These are phyloP conservation scores for Temnothorax rugatulus DNA, from an alignment of 2,888 invertebrate genomes.

Conservation along the genomic window DNA sequence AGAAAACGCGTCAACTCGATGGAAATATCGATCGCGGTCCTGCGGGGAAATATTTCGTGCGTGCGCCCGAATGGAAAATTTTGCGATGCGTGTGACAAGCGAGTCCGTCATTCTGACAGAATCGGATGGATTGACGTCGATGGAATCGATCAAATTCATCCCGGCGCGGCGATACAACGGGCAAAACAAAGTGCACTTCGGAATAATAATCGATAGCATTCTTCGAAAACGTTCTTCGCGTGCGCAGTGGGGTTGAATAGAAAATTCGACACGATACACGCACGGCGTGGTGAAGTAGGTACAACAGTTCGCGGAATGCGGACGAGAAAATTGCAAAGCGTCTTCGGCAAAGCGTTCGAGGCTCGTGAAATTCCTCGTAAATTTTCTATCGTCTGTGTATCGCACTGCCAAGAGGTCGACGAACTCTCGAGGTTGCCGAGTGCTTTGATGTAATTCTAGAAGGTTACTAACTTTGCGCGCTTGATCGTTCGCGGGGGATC, in stretches of 20 bases:
- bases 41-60: slow-evolving; percentile 23
- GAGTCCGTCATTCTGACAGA: not conserved
- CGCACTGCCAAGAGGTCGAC: slow-evolving; percentile 36
- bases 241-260: not conserved
- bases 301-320: slow-evolving; percentile 33
- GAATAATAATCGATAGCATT: slow-evolving; percentile 18
- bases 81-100: slow-evolving; percentile 18
- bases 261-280: slow-evolving; percentile 18
- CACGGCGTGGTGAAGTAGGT: not conserved
- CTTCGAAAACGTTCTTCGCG: slow-evolving; percentile 3
- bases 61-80: slow-evolving; percentile 29
- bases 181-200: not conserved
- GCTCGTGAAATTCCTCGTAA: slow-evolving; percentile 50
- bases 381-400: slow-evolving; percentile 34
- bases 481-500: slow-evolving; percentile 38
- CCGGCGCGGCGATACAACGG: slow-evolving; percentile 1
- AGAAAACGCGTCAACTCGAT: slow-evolving; percentile 30
- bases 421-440: slow-evolving; percentile 31
- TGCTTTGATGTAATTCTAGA: slow-evolving; percentile 57
- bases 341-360: slow-evolving; percentile 8
- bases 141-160: slow-evolving; percentile 15
- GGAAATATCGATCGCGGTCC: slow-evolving; percentile 44
- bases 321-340: slow-evolving; percentile 30
- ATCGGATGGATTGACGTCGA: not conserved
- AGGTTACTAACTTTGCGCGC: slow-evolving; percentile 49